These are phyloP conservation scores for Platyura marginata DNA, from an alignment of 1,140 invertebrate species.

Conservation along the genomic window DNA sequence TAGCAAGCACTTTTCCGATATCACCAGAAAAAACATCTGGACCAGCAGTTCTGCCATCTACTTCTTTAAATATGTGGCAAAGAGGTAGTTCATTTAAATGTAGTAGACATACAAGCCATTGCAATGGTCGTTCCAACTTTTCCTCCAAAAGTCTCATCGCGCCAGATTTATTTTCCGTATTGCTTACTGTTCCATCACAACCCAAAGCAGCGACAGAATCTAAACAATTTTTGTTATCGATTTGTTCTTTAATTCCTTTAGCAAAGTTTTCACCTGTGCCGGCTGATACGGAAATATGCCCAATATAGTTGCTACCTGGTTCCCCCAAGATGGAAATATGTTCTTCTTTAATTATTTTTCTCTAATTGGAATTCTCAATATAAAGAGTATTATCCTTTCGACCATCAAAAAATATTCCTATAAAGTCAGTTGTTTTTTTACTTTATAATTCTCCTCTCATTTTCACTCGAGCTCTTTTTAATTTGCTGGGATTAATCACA, in stretches of 20 bases:
- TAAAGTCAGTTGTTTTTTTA: neutral
- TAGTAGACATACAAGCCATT: neutral
- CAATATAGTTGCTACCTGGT: no score
- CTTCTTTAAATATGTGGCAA: neutral
- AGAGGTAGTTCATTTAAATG: neutral
- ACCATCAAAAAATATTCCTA: no score
- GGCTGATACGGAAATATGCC: no score
- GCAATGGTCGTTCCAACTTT: neutral
- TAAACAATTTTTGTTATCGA: neutral
- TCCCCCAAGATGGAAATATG: neutral
- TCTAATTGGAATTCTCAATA: neutral
- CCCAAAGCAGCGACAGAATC: no score
- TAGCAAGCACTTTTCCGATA: neutral
- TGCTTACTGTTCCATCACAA: neutral
- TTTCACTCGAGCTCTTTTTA: neutral
- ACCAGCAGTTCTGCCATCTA: neutral
- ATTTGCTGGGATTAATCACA: no score
- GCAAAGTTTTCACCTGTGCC: neutral
- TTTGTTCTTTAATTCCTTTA: neutral
- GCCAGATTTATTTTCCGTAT: no score
- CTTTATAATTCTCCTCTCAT: neutral
- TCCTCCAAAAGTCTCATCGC: no score
- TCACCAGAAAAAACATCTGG: neutral
- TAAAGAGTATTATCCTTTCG: neutral
- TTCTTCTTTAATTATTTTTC: neutral